Evolutionary conservation across 2,797 vertebrate species (phyloP), one percentile per base, ranked within the genome.

Genomic region (Takifugu ocellatus): DNA sequence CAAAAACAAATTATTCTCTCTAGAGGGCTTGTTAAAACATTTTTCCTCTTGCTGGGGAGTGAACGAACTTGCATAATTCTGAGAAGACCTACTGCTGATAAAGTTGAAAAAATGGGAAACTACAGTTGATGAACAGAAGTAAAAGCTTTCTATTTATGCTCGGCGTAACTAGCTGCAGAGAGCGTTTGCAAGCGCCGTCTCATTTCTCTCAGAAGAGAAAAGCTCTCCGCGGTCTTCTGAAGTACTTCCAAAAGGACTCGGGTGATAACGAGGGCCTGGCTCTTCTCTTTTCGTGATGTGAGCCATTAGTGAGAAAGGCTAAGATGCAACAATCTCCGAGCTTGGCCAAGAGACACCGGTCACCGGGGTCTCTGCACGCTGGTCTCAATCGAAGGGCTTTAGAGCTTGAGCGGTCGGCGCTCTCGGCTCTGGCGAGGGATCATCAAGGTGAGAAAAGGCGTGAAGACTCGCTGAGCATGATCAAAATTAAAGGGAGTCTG

Each of bases 261-360:
- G 72, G 53, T 74, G 78, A 82, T 90, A 90, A 90, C 52, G 56
- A 90, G 79, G 78, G 64, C 63, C 59, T 59, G 70, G 49, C 65
- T 63, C 27, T 55, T 67, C 53, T 56, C 66, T 59, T 51, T 33
- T 17, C 45, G 61, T 74, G 56, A 70, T 70, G 63, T 63, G 36
- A 72, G 66, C 79, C 82, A 85, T 88, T 86, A 88, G 83, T 5
- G 27, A 49, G 48, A 42, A 66, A 66, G 21, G 21, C 21, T 21
- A 59, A 56, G 43, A 33, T 57, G 72, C 56, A 9, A 24, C 64
- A 51, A 10, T 14, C 36, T 39, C 2, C 4, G 36, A 39, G 11
- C 36, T 14, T 10, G 36, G 10, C 11, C 3, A 3, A 14, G 11
- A 39, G 12, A 5, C 36, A 6, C 33, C 33, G 12, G 54, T 50